Base-by-base conservation (phyloP, 2,797 vertebrate species). In the Catostomus latipinnis region DNA sequence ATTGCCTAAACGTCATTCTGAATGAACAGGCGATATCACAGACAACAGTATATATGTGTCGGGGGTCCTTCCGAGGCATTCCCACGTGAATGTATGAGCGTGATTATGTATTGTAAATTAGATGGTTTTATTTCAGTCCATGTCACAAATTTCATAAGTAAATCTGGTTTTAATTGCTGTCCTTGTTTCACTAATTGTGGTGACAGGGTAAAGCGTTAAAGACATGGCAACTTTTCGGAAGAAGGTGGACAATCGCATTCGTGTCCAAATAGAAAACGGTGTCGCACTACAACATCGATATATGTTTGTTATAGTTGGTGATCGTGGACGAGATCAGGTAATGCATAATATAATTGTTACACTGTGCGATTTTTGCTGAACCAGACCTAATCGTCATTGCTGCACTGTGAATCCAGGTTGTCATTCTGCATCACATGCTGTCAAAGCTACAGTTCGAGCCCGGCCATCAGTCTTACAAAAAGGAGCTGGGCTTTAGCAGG, bases 341-440 rank as follows among this genome's bases (percentile, higher is more conserved):
- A n/a, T 49, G 5, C 49, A 6, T 2, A 60, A 1, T n/a, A 34
- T 6, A 52, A 6, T 9, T 69, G 4, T 9, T 6, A 14, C 43
- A 49, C 43, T 49, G 16, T 49, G 6, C 12, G 0, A 46, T 0
- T 6, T 63, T 16, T 50, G 16, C 13, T 61, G 13, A 22, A 8
- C 1, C 7, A 34, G 34, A n/a, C 62, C 46, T 12, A 1, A n/a
- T 54, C 13, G 22, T 48, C 0, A 58, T 4, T 71, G 0, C 34
- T 34, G 34, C 9, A 13, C 4, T 79, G 5, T 68, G 46, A 49
- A 10, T 74, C 13, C 89, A 99, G 98, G 98, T 99, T 67, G 97
- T 99, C 62, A 98, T 99, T 83, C 94, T 99, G 54, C 98, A 99
- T 87, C 98, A 99, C 87, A 99, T 99, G 98, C 66, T 99, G 82